These are phyloP conservation scores for Neodon shergylaensis DNA, from an alignment of 2,113 vertebrate species.

Conservation along the genomic window DNA sequence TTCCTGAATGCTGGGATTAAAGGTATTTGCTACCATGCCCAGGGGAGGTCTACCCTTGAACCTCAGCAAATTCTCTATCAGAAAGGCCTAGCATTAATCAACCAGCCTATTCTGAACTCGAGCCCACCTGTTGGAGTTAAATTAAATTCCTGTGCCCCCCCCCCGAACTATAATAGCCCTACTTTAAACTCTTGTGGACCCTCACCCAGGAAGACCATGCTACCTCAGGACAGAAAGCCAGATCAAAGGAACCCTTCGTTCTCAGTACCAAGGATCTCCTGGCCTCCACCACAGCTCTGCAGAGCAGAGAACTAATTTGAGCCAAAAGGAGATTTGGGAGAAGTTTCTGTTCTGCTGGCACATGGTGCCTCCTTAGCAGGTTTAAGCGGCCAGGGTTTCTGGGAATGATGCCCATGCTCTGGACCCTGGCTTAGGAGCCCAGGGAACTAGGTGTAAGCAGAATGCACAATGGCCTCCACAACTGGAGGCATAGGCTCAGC, in stretches of 20 bases:
- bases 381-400: neutral
- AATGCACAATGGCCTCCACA: neutral
- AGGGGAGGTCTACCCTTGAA: neutral
- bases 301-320: constrained; percentile 2
- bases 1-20: neutral
- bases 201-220: neutral
- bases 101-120: neutral
- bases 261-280: neutral
- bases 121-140: neutral
- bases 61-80: neutral
- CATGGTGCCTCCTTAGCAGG: neutral
- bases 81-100: neutral
- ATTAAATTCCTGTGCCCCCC: neutral
- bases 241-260: neutral
- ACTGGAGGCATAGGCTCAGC: neutral
- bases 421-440: neutral
- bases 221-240: neutral
- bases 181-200: neutral
- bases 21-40: neutral
- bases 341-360: neutral
- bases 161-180: neutral
- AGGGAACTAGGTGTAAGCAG: neutral
- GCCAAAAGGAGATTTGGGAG: neutral
- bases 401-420: neutral
- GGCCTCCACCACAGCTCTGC: neutral